Base-by-base conservation (phyloP, 2,797 vertebrate genomes). In the Sebastes variabilis region DNA sequence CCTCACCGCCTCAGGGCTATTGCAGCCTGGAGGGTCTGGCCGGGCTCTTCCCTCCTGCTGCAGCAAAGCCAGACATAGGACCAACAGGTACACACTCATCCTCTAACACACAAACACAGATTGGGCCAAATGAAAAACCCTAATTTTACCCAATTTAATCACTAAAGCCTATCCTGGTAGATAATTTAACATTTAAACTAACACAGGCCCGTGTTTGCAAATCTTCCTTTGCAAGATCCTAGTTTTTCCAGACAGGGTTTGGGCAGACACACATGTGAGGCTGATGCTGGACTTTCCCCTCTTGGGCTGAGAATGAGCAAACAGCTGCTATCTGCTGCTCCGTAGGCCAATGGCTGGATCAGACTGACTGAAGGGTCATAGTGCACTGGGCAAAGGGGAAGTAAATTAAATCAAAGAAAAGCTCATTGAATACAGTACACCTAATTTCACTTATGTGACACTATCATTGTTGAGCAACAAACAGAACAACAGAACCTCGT, bases 301-400 rank as follows among this genome's bases (percentile, higher is more conserved):
- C 66, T 81, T 68, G 38, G 38, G 3, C 27, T 5, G 77, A 87
- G 3, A 68, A 85, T 61, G 55, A 91, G 66, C 80, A 93, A 93
- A 93, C 90, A 90, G 66, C 46, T 71, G 72, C 29, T 91, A 91
- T 92, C 89, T 81, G 68, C 76, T 91, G 86, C 64, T 79, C 78
- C 25, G 42, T 9, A 27, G 79, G 85, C 75, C 88, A 85, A 46
- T 87, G 79, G 78, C 87, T 88, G 79, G 4, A 16, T 69, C 29
- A 20, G 49, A 64, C 52, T 42, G 25, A 56, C 29, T 42, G 38
- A 55, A 3, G 9, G 88, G 73, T 79, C 87, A 92, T 5, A 88
- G 91, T 80, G 30, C 81, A 91, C 56, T 68, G 52, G 75, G 68
- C 22, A 72, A 73, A 78, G 81, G 67, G 24, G 12, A 68, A 55